Evolutionary conservation across 2,797 vertebrate species (phyloP).

Genomic region (Anolis apletophallus): DNA sequence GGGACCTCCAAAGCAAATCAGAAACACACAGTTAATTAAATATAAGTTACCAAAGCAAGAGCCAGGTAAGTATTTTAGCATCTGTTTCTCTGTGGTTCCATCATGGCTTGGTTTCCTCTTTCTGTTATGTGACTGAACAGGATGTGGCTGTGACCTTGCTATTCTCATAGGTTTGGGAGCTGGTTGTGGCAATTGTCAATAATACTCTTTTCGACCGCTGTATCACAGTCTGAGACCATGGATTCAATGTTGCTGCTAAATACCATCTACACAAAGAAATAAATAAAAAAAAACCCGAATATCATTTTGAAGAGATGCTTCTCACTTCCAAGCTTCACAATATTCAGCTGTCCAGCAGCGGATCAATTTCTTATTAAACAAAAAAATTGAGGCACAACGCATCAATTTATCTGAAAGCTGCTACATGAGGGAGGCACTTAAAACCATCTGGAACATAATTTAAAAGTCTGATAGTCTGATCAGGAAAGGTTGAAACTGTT

Average conservation of each 20-base stretch:
- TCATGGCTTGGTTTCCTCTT: background rate
- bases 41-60: background rate
- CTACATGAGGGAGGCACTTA: background rate
- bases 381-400: background rate
- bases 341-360: background rate
- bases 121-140: background rate
- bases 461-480: background rate
- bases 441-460: background rate
- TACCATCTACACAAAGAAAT: background rate
- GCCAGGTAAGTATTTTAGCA: background rate
- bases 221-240: background rate
- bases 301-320: background rate
- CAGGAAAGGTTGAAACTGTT: background rate
- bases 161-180: background rate
- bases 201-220: background rate
- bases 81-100: background rate
- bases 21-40: constrained; percentile 5
- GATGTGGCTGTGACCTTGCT: background rate
- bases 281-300: background rate
- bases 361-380: background rate
- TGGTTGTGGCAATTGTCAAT: background rate
- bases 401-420: background rate
- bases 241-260: background rate
- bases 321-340: too few species aligned
- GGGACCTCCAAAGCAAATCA: background rate